phyloP scores from a whole-genome alignment of 2,797 vertebrate species.

The Sebastes itinus region DNA sequence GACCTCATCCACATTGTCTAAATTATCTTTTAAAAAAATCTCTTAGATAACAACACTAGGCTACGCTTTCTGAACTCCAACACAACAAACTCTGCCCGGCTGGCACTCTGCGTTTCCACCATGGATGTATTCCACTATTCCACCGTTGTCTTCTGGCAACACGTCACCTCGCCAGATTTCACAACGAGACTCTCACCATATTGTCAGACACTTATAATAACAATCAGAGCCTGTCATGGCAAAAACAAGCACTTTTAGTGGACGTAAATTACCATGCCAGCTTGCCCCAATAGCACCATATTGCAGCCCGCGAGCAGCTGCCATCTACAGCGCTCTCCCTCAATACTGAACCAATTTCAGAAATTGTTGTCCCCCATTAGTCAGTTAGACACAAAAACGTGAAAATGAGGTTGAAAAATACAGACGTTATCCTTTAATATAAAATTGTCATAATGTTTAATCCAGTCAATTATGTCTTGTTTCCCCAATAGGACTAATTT shows the following conservation, averaged over 20 bases:
- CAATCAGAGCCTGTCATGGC: neutral
- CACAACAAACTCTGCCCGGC: too few relatives aligned
- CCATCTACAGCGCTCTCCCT: neutral
- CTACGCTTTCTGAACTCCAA: too few relatives aligned
- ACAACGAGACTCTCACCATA: neutral
- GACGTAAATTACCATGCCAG: neutral
- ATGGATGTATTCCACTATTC: too few relatives aligned
- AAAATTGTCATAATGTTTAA: neutral
- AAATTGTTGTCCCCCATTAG: neutral
- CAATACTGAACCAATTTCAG: too few relatives aligned
- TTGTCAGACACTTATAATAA: neutral
- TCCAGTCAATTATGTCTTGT: neutral
- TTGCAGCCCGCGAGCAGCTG: neutral
- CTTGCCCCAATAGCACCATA: neutral
- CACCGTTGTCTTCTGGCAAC: too few relatives aligned
- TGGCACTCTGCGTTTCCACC: too few relatives aligned
- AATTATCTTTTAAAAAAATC: too few relatives aligned
- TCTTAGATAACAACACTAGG: too few relatives aligned
- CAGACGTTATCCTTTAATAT: neutral
- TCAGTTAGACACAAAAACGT: neutral
- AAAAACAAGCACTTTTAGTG: neutral
- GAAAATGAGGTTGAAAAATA: neutral
- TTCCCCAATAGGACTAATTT: slow-evolving; percentile 84
- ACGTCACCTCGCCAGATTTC: too few relatives aligned
- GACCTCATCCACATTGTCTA: too few relatives aligned